A percentile compares a stretch with the other conserved stretches of the same genome.
These are phyloP conservation scores for Laticauda laticaudata DNA, from an alignment of 2,113 vertebrate genomes.

Conservation along the genomic window DNA sequence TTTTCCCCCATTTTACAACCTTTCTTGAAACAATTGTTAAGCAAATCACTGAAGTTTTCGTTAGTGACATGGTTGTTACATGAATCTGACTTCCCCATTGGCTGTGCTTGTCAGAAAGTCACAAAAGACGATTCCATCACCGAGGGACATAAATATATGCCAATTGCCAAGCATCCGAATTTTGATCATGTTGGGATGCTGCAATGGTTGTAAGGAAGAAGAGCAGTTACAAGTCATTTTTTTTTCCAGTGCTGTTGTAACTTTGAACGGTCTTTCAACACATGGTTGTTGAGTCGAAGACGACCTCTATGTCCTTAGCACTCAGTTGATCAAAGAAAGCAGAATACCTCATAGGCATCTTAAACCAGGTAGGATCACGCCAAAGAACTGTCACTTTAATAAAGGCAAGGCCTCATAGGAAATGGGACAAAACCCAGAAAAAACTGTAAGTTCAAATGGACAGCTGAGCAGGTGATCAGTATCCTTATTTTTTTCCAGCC, in stretches of 20 bases:
- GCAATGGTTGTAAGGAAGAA: not conserved
- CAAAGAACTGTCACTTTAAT: not conserved
- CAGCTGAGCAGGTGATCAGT: not conserved
- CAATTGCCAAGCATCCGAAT: no score
- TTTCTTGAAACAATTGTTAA: no score
- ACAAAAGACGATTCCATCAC: no score
- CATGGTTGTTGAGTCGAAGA: not conserved
- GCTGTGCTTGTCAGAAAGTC: no score
- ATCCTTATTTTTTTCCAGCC: not conserved
- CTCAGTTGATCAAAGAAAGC: not conserved
- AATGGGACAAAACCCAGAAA: not conserved
- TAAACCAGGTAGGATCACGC: not conserved
- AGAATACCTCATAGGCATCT: not conserved
- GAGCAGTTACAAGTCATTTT: not conserved
- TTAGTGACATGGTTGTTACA: no score
- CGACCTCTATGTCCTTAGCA: not conserved
- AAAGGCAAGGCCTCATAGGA: no score
- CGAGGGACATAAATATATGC: no score
- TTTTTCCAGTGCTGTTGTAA: not conserved
- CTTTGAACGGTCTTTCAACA: not conserved
- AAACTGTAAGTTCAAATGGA: not conserved
- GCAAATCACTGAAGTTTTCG: no score
- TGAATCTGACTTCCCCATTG: no score
- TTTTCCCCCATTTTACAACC: no score
- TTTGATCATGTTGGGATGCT: no score